Evolutionary conservation across 2,797 vertebrate species (phyloP), one percentile per base, ranked within the genome.

Genomic region (Sus cebifrons): DNA sequence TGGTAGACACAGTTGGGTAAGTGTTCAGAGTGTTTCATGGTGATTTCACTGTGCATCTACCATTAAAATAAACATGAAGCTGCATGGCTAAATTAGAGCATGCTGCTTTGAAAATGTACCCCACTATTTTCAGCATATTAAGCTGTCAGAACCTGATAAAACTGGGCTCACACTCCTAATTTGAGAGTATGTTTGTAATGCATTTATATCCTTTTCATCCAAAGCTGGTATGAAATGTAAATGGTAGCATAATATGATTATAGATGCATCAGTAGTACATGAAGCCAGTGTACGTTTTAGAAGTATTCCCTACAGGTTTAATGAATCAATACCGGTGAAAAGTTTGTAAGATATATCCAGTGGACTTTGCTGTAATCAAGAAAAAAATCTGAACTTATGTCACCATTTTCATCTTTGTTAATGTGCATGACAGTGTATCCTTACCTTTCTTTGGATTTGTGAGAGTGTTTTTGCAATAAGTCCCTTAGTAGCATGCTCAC

Each of bases 91-190:
- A 97, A 96, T 97, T 87, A 89, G 86, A 93, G 68, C 85, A 89
- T 77, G 74, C 70, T 89, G 71, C 89, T 98, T 93, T 78, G 90
- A 97, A 96, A 95, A 88, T 94, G 86, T 77, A 97, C 65, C 88
- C 81, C 93, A 94, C 95, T 96, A 83, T 97, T 98, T 98, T 96
- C 95, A 89, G 56, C 67, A 62, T 86, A 54, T 94, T 97, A 88
- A 84, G 25, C 92, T 97, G 95, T 98, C 95, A 92, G 89, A 90
- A 89, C 29, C 65, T n/a, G 13, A 88, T 95, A 95, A 97, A 96
- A 96, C 29, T 79, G n/a, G 92, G 36, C 83, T 97, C 68, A 89
- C 25, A 79, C 75, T 95, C 79, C 9, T 86, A 91, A 94, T 95
- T 78, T 95, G 74, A 92, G 89, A 89, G 54, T 79, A 40, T 79